Evolutionary conservation across 1,140 invertebrate genomes (phyloP).

Genomic region (Atta colombica): DNA sequence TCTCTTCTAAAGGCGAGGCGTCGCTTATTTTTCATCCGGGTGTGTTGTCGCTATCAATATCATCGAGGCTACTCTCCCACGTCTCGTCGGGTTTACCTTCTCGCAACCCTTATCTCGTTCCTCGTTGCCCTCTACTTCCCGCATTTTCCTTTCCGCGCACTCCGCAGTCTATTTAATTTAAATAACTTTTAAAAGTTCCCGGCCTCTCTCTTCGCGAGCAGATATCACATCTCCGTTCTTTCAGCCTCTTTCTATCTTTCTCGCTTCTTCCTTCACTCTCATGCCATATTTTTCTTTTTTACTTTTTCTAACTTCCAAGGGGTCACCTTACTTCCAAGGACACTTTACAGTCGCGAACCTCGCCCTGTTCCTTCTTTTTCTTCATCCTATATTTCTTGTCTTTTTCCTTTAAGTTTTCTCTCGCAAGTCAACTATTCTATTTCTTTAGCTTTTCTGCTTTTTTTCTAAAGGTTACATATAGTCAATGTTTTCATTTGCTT

Average conservation of each 20-base stretch:
- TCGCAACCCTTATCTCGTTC: conserved; percentile 74
- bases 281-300: conserved; percentile 16
- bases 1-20: conserved; percentile 28
- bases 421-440: conserved; percentile 28
- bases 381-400: not conserved
- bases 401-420: conserved; percentile 3
- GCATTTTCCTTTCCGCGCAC: conserved; percentile 19
- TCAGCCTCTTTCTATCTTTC: conserved; percentile 11
- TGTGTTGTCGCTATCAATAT: conserved; percentile 77
- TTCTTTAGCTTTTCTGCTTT: conserved; percentile 21
- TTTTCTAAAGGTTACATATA: conserved; percentile 3
- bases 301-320: not conserved
- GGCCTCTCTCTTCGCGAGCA: not conserved
- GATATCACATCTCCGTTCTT: conserved; percentile 63
- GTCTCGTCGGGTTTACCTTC: conserved; percentile 59
- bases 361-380: conserved; percentile 26
- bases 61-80: conserved; percentile 47
- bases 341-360: conserved; percentile 35
- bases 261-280: not conserved
- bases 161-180: conserved; percentile 79
- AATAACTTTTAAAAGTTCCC: conserved; percentile 79
- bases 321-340: conserved; percentile 32
- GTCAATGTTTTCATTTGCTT: conserved; percentile 65
- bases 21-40: conserved; percentile 75
- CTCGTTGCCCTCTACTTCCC: conserved; percentile 42